Base-by-base conservation (phyloP, 2,113 vertebrate species). In the Coryphaenoides rupestris region DNA sequence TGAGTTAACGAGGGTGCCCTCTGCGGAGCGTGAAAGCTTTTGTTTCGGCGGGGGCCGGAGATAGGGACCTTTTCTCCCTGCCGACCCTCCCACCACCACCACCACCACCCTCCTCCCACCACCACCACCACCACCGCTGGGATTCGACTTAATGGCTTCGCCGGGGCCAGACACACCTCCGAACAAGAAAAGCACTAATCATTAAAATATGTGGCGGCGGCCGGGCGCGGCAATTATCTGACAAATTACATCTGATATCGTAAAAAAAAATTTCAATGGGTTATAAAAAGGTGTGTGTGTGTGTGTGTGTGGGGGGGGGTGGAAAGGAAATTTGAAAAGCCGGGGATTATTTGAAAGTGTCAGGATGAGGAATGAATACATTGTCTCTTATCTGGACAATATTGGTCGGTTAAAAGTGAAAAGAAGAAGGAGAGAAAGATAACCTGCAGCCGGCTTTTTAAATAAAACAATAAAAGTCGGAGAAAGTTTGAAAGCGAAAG, bases 1-100 rank as follows among this genome's bases (percentile, higher is more conserved):
- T 21, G 3, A 16, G 21, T 54, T 74, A 78, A 70, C 64, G 75
- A 80, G 58, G 10, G 22, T 19, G 33, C 22, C 72, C 6, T 16
- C 19, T 5, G 3, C 22, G 33, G 40, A 45, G 33, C 56, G 21
- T 59, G 65, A 47, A 59, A 62, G 22, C 70, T 47, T 22, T 63
- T 40, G 55, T 60, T 65, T 33, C 21, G 10, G 13, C 1, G 50
- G 40, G 15, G 55, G 60, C 52, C 28, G 49, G 40, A 56, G 28
- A n/a, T 21, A 17, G 60, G 52, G 33, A 40, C 7, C 33, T n/a
- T n/a, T n/a, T n/a, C 33, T 40, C 33, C 33, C 33, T 12, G 13
- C 33, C 13, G 9, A 40, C 33, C 28, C 10, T 33, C 28, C 28
- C 5, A 5, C 28, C 28, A 5, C 28, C 5, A 5, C 28, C 28